phyloP scores from a whole-genome alignment of 2,797 vertebrate genomes.

The Enteromius anoplus region DNA sequence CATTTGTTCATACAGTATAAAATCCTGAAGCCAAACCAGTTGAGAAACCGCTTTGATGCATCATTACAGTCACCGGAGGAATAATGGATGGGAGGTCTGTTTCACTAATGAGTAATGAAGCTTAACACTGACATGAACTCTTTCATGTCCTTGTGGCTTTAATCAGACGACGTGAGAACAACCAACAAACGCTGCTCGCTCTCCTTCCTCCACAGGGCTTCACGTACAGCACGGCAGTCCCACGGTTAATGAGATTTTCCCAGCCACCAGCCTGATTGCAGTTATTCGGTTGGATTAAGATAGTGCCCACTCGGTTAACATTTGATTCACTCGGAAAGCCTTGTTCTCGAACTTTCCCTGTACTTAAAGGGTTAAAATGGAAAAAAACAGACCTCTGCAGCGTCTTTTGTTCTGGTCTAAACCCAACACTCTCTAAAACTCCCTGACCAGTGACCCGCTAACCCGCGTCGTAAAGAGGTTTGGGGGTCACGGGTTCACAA shows the following conservation, averaged over 20 bases:
- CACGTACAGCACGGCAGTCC: constrained; percentile 47
- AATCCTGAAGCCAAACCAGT: not conserved
- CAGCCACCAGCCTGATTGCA: constrained; percentile 60
- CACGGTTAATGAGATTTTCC: constrained; percentile 54
- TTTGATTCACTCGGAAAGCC: constrained; percentile 57
- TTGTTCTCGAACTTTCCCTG: constrained; percentile 44
- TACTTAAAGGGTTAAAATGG: constrained; percentile 64
- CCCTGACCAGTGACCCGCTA: constrained; percentile 78
- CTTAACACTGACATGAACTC: constrained; percentile 43
- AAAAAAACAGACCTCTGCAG: constrained; percentile 42
- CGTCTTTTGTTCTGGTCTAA: constrained; percentile 71
- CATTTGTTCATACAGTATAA: too few relatives aligned
- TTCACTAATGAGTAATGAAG: constrained; percentile 41
- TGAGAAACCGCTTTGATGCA: not conserved
- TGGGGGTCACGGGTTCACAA: constrained; percentile 77
- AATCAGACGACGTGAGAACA: constrained; percentile 25
- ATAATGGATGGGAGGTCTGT: not conserved
- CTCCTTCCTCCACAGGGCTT: constrained; percentile 37
- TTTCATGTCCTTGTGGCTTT: constrained; percentile 54
- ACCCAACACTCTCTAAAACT: constrained; percentile 64
- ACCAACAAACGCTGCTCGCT: constrained; percentile 37
- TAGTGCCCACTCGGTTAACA: constrained; percentile 71
- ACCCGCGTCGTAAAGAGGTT: constrained; percentile 75
- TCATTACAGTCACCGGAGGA: constrained; percentile 8
- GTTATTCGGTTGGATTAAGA: constrained; percentile 80